Conservation (phyloP, 1,140 invertebrate genomes). For the Dendroctonus ponderosae region DNA sequence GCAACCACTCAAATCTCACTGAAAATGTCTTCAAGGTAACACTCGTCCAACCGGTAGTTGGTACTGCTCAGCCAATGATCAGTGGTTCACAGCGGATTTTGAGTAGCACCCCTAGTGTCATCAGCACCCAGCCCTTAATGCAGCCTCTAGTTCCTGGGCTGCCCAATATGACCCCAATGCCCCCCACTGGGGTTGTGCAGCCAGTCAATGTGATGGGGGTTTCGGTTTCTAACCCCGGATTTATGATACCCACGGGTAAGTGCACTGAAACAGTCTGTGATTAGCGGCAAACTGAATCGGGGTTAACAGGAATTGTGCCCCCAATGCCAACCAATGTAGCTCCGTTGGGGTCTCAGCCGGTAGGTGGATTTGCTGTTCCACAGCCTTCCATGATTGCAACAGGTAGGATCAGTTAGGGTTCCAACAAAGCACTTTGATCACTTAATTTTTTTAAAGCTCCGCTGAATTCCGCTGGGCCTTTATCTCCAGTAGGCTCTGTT, state of each 20-base stretch:
- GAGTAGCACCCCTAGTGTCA: background rate
- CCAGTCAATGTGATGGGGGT: slow-evolving; percentile 29
- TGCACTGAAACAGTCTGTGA: background rate
- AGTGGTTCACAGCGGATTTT: slow-evolving; percentile 12
- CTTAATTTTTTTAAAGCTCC: too few species aligned
- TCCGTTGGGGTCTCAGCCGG: slow-evolving; percentile 14
- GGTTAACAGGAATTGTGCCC: slow-evolving; percentile 43
- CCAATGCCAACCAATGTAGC: slow-evolving; percentile 44
- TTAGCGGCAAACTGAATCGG: too few species aligned
- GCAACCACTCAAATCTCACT: background rate
- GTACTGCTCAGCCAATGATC: slow-evolving; percentile 36
- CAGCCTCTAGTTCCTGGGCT: slow-evolving; percentile 23
- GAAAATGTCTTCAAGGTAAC: slow-evolving; percentile 29
- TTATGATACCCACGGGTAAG: slow-evolving; percentile 43
- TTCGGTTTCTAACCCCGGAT: slow-evolving; percentile 9
- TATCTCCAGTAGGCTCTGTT: slow-evolving; percentile 27
- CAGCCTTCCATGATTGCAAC: slow-evolving; percentile 19
- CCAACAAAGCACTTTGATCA: too few species aligned
- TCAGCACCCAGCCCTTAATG: slow-evolving; percentile 21
- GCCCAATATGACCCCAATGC: slow-evolving; percentile 16
- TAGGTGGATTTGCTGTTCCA: slow-evolving; percentile 3
- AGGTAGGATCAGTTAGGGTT: too few species aligned
- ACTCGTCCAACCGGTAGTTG: slow-evolving; percentile 36
- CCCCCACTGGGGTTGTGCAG: slow-evolving; percentile 33
- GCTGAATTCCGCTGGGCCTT: slow-evolving; percentile 11